These are phyloP conservation scores for Eupithecia insigniata DNA, from an alignment of 2,888 invertebrate genomes.

Conservation along the genomic window DNA sequence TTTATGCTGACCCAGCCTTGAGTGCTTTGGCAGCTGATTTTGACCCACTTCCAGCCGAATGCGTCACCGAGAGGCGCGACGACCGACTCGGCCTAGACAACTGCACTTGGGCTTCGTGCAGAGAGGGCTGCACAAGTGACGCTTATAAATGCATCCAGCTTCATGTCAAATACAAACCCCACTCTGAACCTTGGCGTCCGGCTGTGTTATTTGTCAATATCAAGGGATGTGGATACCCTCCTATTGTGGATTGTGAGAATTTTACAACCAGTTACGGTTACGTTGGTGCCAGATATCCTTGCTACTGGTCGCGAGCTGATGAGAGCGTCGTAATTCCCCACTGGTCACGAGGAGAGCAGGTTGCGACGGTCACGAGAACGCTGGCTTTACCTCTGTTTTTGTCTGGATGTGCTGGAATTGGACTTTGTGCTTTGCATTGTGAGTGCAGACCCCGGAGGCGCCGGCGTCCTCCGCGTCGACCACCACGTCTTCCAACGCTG, in stretches of 20 bases:
- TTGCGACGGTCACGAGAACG: constrained; percentile 92
- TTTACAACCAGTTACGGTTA: constrained; percentile 89
- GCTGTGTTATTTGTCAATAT: constrained; percentile 90
- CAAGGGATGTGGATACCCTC: constrained; percentile 93
- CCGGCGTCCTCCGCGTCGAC: constrained; percentile 86
- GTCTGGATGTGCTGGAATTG: constrained; percentile 92
- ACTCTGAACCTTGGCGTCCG: constrained; percentile 80
- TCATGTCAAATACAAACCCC: constrained; percentile 85
- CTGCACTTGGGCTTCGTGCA: constrained; percentile 91
- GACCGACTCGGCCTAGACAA: constrained; percentile 89
- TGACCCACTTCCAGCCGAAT: constrained; percentile 88
- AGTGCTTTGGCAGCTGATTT: constrained; percentile 89
- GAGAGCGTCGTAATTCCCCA: constrained; percentile 92
- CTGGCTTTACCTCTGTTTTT: constrained; percentile 93
- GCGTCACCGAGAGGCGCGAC: constrained; percentile 88
- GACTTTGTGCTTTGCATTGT: constrained; percentile 93
- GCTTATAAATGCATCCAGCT: constrained; percentile 88
- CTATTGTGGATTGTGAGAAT: constrained; percentile 89
- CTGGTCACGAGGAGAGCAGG: constrained; percentile 92
- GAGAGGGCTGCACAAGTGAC: constrained; percentile 92
- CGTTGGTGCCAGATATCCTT: constrained; percentile 87
- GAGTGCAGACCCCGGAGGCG: constrained; percentile 90
- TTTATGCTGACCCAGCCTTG: constrained; percentile 81
- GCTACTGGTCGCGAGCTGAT: constrained; percentile 90
- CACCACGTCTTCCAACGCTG: constrained; percentile 85